Conservation (phyloP, 2,888 invertebrate species). For the Heliconius ismenius region DNA sequence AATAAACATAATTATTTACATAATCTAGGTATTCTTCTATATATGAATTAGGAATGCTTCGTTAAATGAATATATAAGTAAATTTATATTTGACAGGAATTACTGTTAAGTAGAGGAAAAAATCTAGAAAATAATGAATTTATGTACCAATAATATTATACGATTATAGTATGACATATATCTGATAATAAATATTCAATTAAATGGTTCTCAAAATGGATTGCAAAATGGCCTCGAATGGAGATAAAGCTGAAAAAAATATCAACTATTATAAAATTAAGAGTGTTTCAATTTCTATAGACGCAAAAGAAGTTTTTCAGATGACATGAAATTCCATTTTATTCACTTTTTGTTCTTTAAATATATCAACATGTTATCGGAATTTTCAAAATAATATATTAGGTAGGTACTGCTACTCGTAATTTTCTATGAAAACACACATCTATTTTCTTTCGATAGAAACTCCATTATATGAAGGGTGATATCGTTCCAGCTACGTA, state of each 20-base stretch:
- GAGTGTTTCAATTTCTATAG: not conserved
- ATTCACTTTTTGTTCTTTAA: not conserved
- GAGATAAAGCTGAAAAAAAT: not conserved
- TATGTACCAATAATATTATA: too few species aligned
- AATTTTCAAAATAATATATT: not conserved
- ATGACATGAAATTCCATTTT: not conserved
- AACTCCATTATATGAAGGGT: slow-evolving; percentile 22
- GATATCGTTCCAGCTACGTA: slow-evolving; percentile 10
- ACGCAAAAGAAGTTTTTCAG: not conserved
- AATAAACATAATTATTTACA: too few species aligned
- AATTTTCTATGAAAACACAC: slow-evolving; percentile 16
- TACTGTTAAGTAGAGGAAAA: too few species aligned
- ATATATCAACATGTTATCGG: not conserved
- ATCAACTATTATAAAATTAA: not conserved
- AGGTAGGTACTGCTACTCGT: not conserved
- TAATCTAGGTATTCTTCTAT: too few species aligned
- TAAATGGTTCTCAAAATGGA: too few species aligned
- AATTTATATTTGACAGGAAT: too few species aligned
- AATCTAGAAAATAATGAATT: too few species aligned
- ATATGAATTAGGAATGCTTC: too few species aligned
- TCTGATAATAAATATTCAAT: too few species aligned
- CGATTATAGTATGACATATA: too few species aligned
- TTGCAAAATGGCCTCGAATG: too few species aligned
- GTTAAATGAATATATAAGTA: too few species aligned
- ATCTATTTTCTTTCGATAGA: slow-evolving; percentile 23